phyloP scores from a whole-genome alignment of 2,113 vertebrate species.

The Aplodontia rufa region DNA sequence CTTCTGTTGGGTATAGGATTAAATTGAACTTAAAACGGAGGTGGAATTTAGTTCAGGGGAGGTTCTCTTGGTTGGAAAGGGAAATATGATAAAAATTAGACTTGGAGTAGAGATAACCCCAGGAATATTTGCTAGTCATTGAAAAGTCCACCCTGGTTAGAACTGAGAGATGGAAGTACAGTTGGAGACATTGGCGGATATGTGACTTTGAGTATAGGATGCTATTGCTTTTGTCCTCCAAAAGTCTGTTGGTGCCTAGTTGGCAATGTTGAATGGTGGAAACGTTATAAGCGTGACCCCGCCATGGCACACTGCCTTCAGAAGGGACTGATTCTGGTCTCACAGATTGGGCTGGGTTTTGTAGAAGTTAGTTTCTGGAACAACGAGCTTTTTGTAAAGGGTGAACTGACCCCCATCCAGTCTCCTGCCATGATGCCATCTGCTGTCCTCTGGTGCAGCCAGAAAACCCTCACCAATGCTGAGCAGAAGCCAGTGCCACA shows the following conservation, averaged over 20 bases:
- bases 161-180: neutral
- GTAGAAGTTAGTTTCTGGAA: neutral
- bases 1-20: neutral
- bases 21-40: neutral
- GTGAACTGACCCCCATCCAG: neutral
- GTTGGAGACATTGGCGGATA: neutral
- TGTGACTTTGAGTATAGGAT: neutral
- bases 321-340: neutral
- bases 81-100: neutral
- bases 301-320: neutral
- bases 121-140: neutral
- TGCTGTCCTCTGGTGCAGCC: neutral
- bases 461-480: neutral
- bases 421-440: neutral
- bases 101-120: neutral
- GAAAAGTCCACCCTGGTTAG: neutral
- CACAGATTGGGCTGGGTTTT: neutral
- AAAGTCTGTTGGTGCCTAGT: neutral
- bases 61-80: neutral
- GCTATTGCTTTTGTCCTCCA: neutral
- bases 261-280: neutral
- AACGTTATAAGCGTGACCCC: neutral
- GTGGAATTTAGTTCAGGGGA: neutral
- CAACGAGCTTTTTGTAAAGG: neutral
- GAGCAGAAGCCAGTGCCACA: no score